Conservation (phyloP, 2,113 vertebrate species). For the Taurulus bubalis region DNA sequence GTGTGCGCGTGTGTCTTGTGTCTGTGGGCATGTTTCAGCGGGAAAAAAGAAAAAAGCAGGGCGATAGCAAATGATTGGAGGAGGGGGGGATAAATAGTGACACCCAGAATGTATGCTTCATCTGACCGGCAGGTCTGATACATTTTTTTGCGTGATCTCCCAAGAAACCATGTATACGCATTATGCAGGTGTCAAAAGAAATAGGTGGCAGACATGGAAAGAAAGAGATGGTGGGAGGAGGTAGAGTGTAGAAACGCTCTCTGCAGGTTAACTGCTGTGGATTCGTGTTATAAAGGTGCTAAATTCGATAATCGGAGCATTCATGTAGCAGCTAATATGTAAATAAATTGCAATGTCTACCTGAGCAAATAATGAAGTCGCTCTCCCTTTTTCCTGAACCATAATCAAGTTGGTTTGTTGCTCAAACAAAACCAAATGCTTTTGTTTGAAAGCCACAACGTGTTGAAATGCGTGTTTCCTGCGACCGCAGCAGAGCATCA, state of each 20-base stretch:
- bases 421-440: too few species aligned
- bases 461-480: background rate
- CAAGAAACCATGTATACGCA: conserved; percentile 37
- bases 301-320: background rate
- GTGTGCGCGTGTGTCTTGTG: background rate
- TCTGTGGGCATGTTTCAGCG: conserved; percentile 2
- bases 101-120: conserved; percentile 44
- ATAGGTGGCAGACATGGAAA: conserved; percentile 33
- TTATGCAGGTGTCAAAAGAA: conserved; percentile 59
- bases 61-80: conserved; percentile 5
- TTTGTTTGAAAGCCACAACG: too few species aligned
- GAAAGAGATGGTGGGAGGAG: conserved; percentile 6
- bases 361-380: too few species aligned
- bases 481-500: too few species aligned
- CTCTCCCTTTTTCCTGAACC: background rate
- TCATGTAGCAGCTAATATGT: background rate
- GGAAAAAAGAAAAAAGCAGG: background rate
- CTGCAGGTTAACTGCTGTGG: background rate
- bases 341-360: background rate
- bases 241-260: background rate
- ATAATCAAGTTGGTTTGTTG: too few species aligned
- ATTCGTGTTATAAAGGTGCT: background rate
- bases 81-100: conserved; percentile 48
- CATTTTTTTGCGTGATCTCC: conserved; percentile 71
- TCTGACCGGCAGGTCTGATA: conserved; percentile 67